These are phyloP conservation scores for Anarsia innoxiella DNA, from an alignment of 2,888 invertebrate genomes.

Conservation along the genomic window DNA sequence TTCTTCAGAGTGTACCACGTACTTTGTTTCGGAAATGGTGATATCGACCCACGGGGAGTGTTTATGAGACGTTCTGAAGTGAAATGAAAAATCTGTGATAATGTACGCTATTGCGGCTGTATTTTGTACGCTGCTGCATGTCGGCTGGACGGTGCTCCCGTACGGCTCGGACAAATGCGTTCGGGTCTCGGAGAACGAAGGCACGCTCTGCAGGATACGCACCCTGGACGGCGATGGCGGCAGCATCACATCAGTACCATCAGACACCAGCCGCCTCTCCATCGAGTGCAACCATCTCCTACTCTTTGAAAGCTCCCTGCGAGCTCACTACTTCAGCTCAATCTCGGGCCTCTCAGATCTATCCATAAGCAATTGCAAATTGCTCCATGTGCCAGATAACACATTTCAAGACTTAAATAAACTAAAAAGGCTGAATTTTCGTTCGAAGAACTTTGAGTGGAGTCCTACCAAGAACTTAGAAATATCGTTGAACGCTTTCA, in stretches of 20 bases:
- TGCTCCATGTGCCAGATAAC: slow-evolving; percentile 83
- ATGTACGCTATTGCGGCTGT: slow-evolving; percentile 61
- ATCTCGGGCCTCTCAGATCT: slow-evolving; percentile 84
- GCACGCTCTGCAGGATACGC: slow-evolving; percentile 80
- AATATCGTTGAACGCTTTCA: slow-evolving; percentile 80
- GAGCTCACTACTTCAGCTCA: slow-evolving; percentile 81
- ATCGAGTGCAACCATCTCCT: slow-evolving; percentile 86
- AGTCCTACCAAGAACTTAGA: slow-evolving; percentile 83
- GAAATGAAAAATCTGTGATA: slow-evolving; percentile 74
- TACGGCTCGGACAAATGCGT: slow-evolving; percentile 70
- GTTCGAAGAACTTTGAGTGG: slow-evolving; percentile 89
- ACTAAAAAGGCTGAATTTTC: slow-evolving; percentile 84
- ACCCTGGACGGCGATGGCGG: slow-evolving; percentile 81
- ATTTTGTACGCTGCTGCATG: slow-evolving; percentile 72
- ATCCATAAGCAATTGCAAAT: slow-evolving; percentile 85
- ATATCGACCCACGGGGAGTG: slow-evolving; percentile 74
- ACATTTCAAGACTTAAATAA: slow-evolving; percentile 87
- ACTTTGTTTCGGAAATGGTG: slow-evolving; percentile 75
- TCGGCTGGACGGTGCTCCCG: slow-evolving; percentile 70
- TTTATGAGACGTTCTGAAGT: slow-evolving; percentile 71
- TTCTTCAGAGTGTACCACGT: slow-evolving; percentile 63
- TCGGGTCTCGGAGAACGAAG: slow-evolving; percentile 63
- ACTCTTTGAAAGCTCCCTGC: slow-evolving; percentile 85
- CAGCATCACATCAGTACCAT: slow-evolving; percentile 75
- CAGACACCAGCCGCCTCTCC: slow-evolving; percentile 83